Evolutionary conservation across 2,113 vertebrate species (phyloP).

Genomic region (Lutjanus erythropterus): DNA sequence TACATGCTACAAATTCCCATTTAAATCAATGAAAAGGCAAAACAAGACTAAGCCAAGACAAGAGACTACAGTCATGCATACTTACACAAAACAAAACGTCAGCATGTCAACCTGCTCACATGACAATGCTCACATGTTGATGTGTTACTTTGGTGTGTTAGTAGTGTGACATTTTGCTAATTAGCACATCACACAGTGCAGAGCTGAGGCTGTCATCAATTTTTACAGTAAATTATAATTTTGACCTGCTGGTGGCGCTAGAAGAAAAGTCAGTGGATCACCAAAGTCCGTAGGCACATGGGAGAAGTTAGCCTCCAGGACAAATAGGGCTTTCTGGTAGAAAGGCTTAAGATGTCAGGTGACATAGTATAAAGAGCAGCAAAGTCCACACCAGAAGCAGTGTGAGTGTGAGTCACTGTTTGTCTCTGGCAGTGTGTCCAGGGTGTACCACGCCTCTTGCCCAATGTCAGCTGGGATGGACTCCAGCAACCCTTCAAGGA

Average conservation of each 20-base stretch:
- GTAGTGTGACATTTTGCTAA: background rate
- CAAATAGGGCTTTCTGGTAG: no score
- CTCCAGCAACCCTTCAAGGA: no score
- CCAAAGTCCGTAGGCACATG: background rate
- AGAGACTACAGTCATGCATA: background rate
- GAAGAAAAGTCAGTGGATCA: background rate
- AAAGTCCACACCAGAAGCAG: no score
- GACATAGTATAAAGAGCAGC: no score
- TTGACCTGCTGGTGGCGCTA: background rate
- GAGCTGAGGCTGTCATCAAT: background rate
- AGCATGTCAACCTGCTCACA: background rate
- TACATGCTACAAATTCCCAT: background rate
- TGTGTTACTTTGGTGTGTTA: background rate
- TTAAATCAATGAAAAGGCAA: background rate
- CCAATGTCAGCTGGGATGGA: no score
- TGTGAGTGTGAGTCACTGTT: no score
- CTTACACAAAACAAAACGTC: no score
- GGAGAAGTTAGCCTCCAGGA: no score
- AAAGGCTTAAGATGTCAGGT: no score
- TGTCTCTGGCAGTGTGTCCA: no score
- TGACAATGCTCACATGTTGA: background rate
- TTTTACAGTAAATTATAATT: no score
- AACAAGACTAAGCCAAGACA: background rate
- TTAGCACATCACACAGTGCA: background rate
- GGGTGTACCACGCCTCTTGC: no score